A percentile compares a stretch with the other conserved stretches of the same genome.
Conservation (phyloP, 2,888 invertebrate genomes). For the Drosophila silvestris region DNA sequence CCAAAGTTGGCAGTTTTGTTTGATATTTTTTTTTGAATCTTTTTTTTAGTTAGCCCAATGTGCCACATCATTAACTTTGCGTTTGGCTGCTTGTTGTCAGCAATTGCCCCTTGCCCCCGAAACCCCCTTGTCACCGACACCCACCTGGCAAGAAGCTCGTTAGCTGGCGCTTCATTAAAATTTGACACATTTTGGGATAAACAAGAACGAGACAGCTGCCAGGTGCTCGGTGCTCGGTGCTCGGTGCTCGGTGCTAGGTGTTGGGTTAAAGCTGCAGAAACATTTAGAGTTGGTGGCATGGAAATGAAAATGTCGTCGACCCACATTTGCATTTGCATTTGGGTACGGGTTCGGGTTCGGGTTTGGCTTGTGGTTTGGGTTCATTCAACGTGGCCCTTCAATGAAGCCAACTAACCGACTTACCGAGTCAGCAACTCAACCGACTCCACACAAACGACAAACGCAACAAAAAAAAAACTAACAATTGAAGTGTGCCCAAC, state of each 20-base stretch:
- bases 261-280: constrained; percentile 46
- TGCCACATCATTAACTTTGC: constrained; percentile 50
- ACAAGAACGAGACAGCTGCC: constrained; percentile 13
- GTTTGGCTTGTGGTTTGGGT: constrained; percentile 28
- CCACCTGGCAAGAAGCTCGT: constrained; percentile 60
- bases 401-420: constrained; percentile 63
- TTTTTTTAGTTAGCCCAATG: constrained; percentile 1
- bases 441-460: constrained; percentile 24
- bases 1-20: constrained; percentile 21
- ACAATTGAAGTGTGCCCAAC: not conserved
- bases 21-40: not conserved
- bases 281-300: constrained; percentile 42
- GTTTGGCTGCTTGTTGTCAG: constrained; percentile 29
- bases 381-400: constrained; percentile 48
- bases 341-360: constrained; percentile 23
- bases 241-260: not conserved
- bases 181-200: constrained; percentile 67
- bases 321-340: constrained; percentile 64
- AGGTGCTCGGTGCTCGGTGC: not conserved
- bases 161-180: constrained; percentile 74
- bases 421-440: constrained; percentile 14
- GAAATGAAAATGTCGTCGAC: constrained; percentile 49
- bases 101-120: not conserved
- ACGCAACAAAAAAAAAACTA: constrained; percentile 11
- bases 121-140: not conserved